Base-by-base conservation (phyloP, 1,140 invertebrate species). In the Diabrotica undecimpunctata region DNA sequence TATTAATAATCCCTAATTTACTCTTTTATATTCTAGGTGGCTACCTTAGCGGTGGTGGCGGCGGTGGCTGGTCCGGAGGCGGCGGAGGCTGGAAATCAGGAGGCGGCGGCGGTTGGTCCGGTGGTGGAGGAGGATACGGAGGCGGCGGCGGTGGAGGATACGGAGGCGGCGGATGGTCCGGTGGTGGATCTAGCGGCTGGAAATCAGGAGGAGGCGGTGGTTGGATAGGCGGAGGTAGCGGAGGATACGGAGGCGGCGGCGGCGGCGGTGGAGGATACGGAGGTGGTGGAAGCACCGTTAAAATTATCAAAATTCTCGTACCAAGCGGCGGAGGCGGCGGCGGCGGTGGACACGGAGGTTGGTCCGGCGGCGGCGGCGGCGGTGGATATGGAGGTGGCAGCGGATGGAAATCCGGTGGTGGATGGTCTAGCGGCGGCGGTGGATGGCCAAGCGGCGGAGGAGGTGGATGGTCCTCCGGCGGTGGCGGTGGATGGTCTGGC, bases 371-470 rank as follows among this genome's bases (percentile, higher is more conserved):
- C 36, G 37, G 57, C 37, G 57, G 57, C 39, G 57, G 57, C 41
- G 57, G 57, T 10, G 57, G 57, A 10, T 59, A 25, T 13, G 14
- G 54, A 6, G 57, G 57, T 3, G 57, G 57, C 36, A 36, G 57
- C 8, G 37, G 37, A 8, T 59, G 57, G 57, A 37, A 39, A 38
- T 59, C 57, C n/a, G 36, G 57, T 5, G 57, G 57, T 13, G 35
- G 57, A 39, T 12, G 38, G 36, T 59, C 57, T 11, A 36, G 57
- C 37, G 57, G 57, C 10, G 57, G 57, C 41, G 57, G 57, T 10
- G 57, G 57, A 10, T 59, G 12, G 41, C 37, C 57, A 6, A 59
- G 57, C 41, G 36, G 57, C 35, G 57, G 57, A 38, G 57, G 57
- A 7, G 57, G 57, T 36, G 57, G 57, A 38, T 14, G 54, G 35